These are phyloP conservation scores for Leptodirus hochenwartii DNA, from an alignment of 2,888 invertebrate species.

Conservation along the genomic window DNA sequence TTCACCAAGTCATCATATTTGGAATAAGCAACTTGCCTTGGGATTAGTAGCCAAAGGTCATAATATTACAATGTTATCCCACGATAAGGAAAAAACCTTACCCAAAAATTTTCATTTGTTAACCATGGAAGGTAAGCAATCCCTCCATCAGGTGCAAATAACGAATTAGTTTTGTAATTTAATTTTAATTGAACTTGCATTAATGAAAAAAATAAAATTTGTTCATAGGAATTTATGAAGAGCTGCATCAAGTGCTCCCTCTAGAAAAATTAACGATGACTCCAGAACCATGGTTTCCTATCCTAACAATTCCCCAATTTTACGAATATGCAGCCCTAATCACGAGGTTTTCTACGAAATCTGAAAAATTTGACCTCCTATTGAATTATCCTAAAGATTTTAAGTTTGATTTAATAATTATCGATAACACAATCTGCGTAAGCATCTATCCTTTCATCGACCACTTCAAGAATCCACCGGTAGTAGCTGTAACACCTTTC, in stretches of 20 bases:
- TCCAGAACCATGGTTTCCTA: too few species aligned
- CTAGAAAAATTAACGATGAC: too few species aligned
- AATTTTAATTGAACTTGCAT: too few species aligned
- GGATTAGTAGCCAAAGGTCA: constrained; percentile 11
- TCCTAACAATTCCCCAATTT: too few species aligned
- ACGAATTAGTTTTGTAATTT: too few species aligned
- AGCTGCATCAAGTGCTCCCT: too few species aligned
- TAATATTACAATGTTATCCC: constrained; percentile 12
- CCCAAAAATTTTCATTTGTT: constrained; percentile 11
- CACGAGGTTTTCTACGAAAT: too few species aligned
- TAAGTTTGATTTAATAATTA: constrained; percentile 15
- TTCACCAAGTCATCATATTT: constrained; percentile 13
- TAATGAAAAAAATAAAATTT: too few species aligned
- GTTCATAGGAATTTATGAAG: too few species aligned
- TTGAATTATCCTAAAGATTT: constrained; percentile 13
- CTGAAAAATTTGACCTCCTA: constrained; percentile 10
- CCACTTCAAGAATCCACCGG: constrained; percentile 14
- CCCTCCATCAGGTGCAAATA: too few species aligned
- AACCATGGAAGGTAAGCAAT: constrained; percentile 9
- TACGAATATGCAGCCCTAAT: too few species aligned
- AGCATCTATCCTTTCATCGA: constrained; percentile 14
- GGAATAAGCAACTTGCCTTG: constrained; percentile 11
- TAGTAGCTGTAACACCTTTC: constrained; percentile 13
- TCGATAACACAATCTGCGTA: constrained; percentile 11
- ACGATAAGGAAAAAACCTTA: constrained; percentile 7